Conservation (phyloP, 2,888 invertebrate species). For the Malthinus seriepunctatus region DNA sequence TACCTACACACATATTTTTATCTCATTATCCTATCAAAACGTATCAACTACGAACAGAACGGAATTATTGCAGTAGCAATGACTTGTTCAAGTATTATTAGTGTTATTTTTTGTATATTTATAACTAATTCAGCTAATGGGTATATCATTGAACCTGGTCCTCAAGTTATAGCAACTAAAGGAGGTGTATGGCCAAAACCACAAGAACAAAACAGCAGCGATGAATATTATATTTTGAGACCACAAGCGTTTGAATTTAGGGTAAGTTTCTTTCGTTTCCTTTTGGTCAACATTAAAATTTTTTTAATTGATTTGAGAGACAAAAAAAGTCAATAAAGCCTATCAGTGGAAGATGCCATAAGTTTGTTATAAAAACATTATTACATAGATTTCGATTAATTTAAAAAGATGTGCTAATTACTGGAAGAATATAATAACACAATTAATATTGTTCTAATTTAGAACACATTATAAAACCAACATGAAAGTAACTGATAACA, state of each 20-base stretch:
- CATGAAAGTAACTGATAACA: too few relatives aligned
- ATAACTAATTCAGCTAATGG: background rate
- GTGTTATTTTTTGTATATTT: too few relatives aligned
- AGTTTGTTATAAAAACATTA: background rate
- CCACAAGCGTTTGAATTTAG: conserved; percentile 57
- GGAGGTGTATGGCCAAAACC: conserved; percentile 75
- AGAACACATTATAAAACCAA: too few relatives aligned
- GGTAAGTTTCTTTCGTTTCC: conserved; percentile 47
- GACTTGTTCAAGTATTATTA: too few relatives aligned
- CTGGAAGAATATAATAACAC: too few relatives aligned
- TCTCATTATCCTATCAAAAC: too few relatives aligned
- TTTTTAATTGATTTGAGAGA: background rate
- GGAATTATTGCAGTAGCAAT: too few relatives aligned
- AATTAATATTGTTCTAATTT: too few relatives aligned
- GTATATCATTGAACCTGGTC: conserved; percentile 49
- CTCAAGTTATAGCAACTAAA: conserved; percentile 59
- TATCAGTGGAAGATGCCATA: background rate
- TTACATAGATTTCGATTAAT: too few relatives aligned
- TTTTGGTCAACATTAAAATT: background rate
- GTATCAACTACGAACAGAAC: too few relatives aligned
- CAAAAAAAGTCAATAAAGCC: background rate
- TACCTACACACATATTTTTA: too few relatives aligned
- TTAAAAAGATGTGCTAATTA: too few relatives aligned
- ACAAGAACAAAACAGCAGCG: conserved; percentile 54
- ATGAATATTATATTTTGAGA: conserved; percentile 54